Evolutionary conservation across 1,140 invertebrate genomes (phyloP), one percentile per base, ranked within the genome.

Genomic region (Sogatella furcifera): DNA sequence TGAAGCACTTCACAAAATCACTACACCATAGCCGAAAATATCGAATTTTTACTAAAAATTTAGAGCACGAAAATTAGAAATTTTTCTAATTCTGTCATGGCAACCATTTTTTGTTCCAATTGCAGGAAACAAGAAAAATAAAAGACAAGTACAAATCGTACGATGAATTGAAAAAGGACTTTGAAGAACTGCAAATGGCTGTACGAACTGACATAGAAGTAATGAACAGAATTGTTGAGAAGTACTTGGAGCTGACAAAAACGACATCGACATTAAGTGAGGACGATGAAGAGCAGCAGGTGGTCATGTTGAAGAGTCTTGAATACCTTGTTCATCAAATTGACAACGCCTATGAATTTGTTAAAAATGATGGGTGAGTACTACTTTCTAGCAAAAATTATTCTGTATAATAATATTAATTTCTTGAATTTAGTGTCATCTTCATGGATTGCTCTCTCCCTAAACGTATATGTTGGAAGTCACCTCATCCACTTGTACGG

Each of bases 281-380:
- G 17, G 52, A 53, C 13, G 2, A 41, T 1, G 65, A 70, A 42
- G 71, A 77, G 15, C 72, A 78, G 34, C 71, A 83, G 63, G 68
- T 80, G 6, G 71, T 72, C 52, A 77, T 84, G 44, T 69, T 90
- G 15, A 77, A 78, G 55, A 84, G 88, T 71, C 69, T 91, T 11
- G 86, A 89, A 69, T 88, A 81, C 72, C 72, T 88, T 58, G 73
- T 89, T 14, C 87, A 90, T 72, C 84, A 89, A 72, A 83, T 84
- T 70, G 88, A 90, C 69, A 89, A 87, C 74, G 87, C 83, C n/a
- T 71, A 81, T 64, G 69, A 83, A 61, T 89, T 91, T 70, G 76
- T 83, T 43, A 79, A 81, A 57, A 73, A 80, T 64, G 80, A 79
- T 64, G 86, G 85, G 62, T 79, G 78, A 67, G 70, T 71, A 54